Conservation (phyloP, 1,140 invertebrate genomes). For the Lucilia sericata region DNA sequence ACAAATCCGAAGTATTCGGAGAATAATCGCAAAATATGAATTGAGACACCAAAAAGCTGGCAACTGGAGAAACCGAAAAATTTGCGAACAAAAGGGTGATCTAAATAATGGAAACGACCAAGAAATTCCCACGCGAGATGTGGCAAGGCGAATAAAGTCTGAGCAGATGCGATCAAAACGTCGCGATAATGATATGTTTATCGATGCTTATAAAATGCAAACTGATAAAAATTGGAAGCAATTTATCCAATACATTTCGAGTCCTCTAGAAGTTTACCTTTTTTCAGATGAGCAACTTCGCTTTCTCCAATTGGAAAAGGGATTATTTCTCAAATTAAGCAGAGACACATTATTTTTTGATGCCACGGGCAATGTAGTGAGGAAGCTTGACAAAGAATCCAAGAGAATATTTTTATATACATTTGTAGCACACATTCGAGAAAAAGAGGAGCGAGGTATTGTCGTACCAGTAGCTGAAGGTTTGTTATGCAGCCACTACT, state of each 20-base stretch:
- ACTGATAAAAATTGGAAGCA: not conserved
- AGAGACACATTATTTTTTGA: no score
- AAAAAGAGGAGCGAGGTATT: not conserved
- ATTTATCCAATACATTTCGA: not conserved
- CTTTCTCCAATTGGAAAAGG: no score
- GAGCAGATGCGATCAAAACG: not conserved
- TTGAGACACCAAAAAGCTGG: no score
- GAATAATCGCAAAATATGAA: no score
- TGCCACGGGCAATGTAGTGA: no score
- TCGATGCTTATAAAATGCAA: not conserved
- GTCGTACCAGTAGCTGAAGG: not conserved
- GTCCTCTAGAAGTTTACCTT: not conserved
- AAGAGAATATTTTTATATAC: not conserved
- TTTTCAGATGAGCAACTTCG: not conserved
- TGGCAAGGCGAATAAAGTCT: not conserved
- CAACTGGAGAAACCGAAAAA: no score
- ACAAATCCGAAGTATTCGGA: no score
- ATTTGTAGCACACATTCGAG: not conserved
- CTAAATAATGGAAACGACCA: not conserved
- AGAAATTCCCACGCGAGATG: not conserved
- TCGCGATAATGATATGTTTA: not conserved
- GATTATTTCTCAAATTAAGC: no score
- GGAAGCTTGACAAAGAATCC: not conserved
- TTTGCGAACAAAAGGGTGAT: not conserved
- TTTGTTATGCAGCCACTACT: not conserved